phyloP scores from a whole-genome alignment of 1,140 invertebrate species.

The Pseudomyrmex concolor region DNA sequence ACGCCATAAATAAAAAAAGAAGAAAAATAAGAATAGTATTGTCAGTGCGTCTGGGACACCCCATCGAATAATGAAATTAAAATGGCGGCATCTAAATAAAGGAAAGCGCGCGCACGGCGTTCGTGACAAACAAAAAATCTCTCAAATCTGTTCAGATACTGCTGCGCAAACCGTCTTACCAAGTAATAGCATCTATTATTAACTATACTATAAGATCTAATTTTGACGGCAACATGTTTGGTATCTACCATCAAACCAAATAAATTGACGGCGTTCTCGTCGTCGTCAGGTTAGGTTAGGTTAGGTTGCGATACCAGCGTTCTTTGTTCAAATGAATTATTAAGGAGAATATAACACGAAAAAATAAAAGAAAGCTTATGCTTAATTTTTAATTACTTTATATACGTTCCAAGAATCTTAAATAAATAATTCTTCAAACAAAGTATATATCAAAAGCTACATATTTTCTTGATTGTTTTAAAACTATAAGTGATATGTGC shows the following conservation, averaged over 20 bases:
- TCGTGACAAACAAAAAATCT: conserved; percentile 9
- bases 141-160: conserved; percentile 11
- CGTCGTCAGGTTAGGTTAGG: too few relatives aligned
- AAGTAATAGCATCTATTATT: neutral
- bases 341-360: neutral
- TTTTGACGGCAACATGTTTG: neutral
- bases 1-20: conserved; percentile 44
- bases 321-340: neutral
- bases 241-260: neutral
- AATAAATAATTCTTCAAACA: neutral
- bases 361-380: neutral
- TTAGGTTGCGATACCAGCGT: neutral
- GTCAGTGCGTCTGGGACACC: conserved; percentile 7
- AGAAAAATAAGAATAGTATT: conserved; percentile 8
- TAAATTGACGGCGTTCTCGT: conserved; percentile 1
- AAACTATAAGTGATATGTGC: conserved; percentile 5
- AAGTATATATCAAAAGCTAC: neutral
- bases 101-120: neutral
- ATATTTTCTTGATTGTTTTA: neutral
- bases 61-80: conserved; percentile 4
- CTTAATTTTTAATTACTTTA: too few relatives aligned
- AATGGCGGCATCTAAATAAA: conserved; percentile 18
- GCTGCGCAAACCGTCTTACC: neutral
- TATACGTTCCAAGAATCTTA: neutral
- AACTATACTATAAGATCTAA: conserved; percentile 27